phyloP scores from a whole-genome alignment of 2,797 vertebrate genomes.

The Thaleichthys pacificus region DNA sequence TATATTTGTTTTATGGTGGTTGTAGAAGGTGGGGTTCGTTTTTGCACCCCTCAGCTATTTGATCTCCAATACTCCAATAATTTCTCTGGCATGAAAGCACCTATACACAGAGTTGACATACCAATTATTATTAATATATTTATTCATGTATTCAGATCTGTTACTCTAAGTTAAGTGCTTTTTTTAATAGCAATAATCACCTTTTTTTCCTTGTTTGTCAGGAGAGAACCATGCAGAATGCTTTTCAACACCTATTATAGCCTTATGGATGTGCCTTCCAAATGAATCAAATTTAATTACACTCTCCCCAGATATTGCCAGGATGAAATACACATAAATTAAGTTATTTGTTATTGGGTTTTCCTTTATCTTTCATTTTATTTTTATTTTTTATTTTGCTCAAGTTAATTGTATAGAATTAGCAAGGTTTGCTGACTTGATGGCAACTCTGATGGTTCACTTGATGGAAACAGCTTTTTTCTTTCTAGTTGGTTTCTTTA shows the following conservation, averaged over 20 bases:
- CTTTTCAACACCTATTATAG: constrained; percentile 89
- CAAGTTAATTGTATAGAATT: constrained; percentile 53
- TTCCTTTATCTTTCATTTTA: constrained; percentile 68
- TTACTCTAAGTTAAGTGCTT: constrained; percentile 57
- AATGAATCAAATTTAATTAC: constrained; percentile 77
- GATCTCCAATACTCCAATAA: constrained; percentile 31
- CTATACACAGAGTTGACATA: constrained; percentile 37
- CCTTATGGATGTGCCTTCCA: constrained; percentile 98
- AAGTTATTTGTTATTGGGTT: constrained; percentile 52
- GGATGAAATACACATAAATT: constrained; percentile 49
- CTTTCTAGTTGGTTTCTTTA: constrained; percentile 63
- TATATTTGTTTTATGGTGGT: constrained; percentile 33
- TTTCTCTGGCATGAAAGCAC: constrained; percentile 54
- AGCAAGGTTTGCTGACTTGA: constrained; percentile 71
- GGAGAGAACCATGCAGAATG: constrained; percentile 75
- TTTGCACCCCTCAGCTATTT: constrained; percentile 31
- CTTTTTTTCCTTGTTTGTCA: constrained; percentile 77
- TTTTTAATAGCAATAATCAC: constrained; percentile 90
- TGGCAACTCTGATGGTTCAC: constrained; percentile 49
- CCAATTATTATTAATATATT: constrained; percentile 37
- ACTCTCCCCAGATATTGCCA: constrained; percentile 66
- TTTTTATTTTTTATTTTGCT: constrained; percentile 34
- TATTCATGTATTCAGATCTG: constrained; percentile 39
- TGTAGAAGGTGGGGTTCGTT: constrained; percentile 24
- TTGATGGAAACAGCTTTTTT: background rate